These are phyloP conservation scores for Limnephilus marmoratus DNA, from an alignment of 2,888 invertebrate genomes.

Conservation along the genomic window DNA sequence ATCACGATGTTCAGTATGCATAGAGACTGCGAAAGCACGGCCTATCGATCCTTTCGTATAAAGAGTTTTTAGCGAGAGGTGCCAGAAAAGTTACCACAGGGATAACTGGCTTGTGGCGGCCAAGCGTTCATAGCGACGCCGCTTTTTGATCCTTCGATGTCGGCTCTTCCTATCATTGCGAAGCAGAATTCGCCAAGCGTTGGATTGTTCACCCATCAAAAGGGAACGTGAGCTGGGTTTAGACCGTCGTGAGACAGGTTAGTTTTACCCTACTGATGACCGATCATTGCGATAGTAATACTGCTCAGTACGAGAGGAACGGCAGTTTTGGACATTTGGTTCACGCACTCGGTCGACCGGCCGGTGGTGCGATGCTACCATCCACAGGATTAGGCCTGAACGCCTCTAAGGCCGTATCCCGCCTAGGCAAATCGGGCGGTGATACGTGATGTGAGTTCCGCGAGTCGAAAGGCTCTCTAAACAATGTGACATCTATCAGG, in stretches of 20 bases:
- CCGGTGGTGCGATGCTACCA: conserved; percentile 83
- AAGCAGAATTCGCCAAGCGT: conserved; percentile 85
- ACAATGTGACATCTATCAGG: conserved; percentile 72
- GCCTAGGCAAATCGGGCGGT: conserved; percentile 77
- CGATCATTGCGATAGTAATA: conserved; percentile 78
- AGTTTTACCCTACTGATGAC: conserved; percentile 80
- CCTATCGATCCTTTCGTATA: conserved; percentile 82
- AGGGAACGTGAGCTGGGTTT: conserved; percentile 83
- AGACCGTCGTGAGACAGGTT: conserved; percentile 82
- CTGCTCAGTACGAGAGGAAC: conserved; percentile 79
- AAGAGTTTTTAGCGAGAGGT: conserved; percentile 80
- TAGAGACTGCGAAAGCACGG: conserved; percentile 81
- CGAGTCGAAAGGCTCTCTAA: conserved; percentile 71
- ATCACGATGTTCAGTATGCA: conserved; percentile 82
- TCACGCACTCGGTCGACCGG: conserved; percentile 80
- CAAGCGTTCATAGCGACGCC: conserved; percentile 82
- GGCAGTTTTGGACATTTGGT: conserved; percentile 79
- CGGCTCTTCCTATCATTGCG: conserved; percentile 87
- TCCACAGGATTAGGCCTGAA: conserved; percentile 80
- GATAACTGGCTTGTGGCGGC: conserved; percentile 83
- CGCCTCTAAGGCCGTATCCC: conserved; percentile 77
- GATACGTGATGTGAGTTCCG: conserved; percentile 69
- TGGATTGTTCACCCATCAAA: conserved; percentile 84
- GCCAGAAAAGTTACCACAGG: conserved; percentile 85
- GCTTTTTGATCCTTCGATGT: conserved; percentile 86